These are phyloP conservation scores for Eurosta solidaginis DNA, from an alignment of 1,140 invertebrate genomes.

Conservation along the genomic window DNA sequence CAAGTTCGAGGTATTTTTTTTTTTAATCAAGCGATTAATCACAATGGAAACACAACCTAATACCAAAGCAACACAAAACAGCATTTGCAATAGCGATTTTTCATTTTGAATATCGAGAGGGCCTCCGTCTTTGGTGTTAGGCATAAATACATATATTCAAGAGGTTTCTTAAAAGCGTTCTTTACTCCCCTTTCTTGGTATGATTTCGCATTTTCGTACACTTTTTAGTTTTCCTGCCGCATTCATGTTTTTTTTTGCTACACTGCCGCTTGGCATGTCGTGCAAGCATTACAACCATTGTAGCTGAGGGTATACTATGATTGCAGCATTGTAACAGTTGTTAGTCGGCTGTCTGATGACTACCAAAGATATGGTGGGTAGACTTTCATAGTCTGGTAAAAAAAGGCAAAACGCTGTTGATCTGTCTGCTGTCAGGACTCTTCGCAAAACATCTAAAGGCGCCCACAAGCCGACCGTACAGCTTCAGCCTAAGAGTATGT, in stretches of 20 bases:
- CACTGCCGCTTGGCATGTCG: not conserved
- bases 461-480: not conserved
- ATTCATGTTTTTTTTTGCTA: not conserved
- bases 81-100: not conserved
- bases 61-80: not conserved
- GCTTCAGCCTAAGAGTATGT: not conserved
- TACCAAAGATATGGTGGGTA: not conserved
- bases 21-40: not conserved
- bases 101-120: slow-evolving; percentile 28
- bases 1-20: not conserved
- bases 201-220: not conserved
- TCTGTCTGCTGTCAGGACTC: slow-evolving; percentile 12
- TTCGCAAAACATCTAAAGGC: not conserved
- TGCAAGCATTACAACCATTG: no score
- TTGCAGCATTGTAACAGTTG: not conserved
- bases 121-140: not conserved
- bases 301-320: no score
- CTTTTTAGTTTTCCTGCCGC: not conserved
- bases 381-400: not conserved
- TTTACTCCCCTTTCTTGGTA: not conserved
- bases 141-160: not conserved
- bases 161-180: not conserved
- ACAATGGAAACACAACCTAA: not conserved
- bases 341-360: not conserved
- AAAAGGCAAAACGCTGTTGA: not conserved